Conservation (phyloP, 2,113 vertebrate species). For the Bubo blakistoni region DNA sequence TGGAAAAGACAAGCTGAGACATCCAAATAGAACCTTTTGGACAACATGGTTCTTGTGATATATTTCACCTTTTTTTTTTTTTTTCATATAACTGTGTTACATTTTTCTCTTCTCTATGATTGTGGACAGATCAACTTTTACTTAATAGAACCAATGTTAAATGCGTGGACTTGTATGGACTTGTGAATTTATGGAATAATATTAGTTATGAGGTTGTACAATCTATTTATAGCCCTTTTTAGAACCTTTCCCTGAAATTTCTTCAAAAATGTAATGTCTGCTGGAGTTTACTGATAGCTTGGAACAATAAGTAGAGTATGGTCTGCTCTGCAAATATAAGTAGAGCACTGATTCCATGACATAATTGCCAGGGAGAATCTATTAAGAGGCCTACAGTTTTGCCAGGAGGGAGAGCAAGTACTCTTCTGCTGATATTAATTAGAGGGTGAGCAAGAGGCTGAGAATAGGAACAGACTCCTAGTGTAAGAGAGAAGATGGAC, state of each 20-base stretch:
- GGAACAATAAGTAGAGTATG: neutral
- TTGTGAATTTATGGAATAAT: neutral
- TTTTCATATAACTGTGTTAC: neutral
- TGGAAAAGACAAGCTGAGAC: neutral
- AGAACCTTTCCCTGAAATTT: neutral
- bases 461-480: neutral
- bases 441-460: neutral
- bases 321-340: neutral
- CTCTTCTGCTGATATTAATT: neutral
- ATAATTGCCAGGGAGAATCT: neutral
- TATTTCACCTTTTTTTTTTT: neutral
- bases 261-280: neutral
- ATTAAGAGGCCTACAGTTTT: neutral
- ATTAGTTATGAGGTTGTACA: neutral
- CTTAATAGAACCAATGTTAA: neutral
- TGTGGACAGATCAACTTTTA: neutral
- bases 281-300: neutral
- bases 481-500: neutral
- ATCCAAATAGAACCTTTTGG: neutral
- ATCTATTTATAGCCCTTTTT: neutral
- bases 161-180: neutral
- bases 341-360: neutral
- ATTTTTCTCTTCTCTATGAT: neutral
- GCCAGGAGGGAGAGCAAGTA: neutral
- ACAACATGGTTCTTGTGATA: neutral